Base-by-base conservation (phyloP, 2,113 vertebrate genomes). In the Orthonyx spaldingii region DNA sequence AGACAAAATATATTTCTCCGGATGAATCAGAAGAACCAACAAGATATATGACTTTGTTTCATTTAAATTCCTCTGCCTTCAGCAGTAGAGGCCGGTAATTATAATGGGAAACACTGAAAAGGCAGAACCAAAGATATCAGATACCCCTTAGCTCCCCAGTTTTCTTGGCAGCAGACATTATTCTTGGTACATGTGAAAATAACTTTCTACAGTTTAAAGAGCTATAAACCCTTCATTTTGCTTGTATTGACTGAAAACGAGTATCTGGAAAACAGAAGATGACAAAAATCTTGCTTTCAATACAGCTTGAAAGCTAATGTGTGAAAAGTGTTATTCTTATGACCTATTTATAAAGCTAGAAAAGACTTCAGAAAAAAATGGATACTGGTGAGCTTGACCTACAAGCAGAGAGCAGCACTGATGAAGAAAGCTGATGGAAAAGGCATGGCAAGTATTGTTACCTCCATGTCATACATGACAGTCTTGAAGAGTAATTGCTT, bases 331-430 rank as follows among this genome's bases (percentile, higher is more conserved):
- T 49, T 55, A 52, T 50, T 84, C 17, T 39, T 64, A 19, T 21
- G 19, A 30, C 26, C 18, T 35, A 7, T 70, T 79, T 85, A 50
- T 23, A 76, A 56, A 88, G 11, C 35, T 63, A 50, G 65, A 74
- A 70, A 70, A 42, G 13, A 23, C 37, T 63, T 17, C 7, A 37
- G 5, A 55, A 16, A 35, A 76, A 79, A 89, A 70, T 16, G 12
- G 30, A 37, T 24, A 39, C 5, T 32, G 28, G 35, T 68, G 22
- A 18, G 9, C 10, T 88, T 0, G 0, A 53, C 30, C 2, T 5
- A 3, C 39, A 86, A 56, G 41, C 7, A 35, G 42, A 63, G 17
- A 76, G 8, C 28, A 63, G 11, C 39, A 39, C 32, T 4, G 4
- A 21, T 35, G 13, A 80, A 80, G 32, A 76, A 86, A 89, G 44